phyloP scores from a whole-genome alignment of 2,888 invertebrate species.

The Ariolimax columbianus region DNA sequence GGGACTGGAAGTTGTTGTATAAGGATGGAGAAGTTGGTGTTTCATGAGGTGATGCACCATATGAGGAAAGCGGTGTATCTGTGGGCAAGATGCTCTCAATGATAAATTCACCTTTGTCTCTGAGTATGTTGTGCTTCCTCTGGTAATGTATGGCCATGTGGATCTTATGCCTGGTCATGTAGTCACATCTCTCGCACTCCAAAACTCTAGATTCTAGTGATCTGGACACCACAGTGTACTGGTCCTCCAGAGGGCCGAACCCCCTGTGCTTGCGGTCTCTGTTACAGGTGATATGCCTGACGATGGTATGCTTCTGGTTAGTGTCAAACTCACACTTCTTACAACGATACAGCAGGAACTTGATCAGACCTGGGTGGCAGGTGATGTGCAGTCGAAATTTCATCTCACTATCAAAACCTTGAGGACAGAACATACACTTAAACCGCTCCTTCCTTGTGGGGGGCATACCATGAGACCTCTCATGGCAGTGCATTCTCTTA shows the following conservation, averaged over 20 bases:
- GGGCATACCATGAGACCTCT: constrained; percentile 57
- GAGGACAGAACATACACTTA: constrained; percentile 60
- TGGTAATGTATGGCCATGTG: constrained; percentile 58
- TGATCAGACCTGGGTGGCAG: constrained; percentile 60
- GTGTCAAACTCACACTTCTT: constrained; percentile 59
- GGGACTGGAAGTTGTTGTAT: constrained; percentile 4
- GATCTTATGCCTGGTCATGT: constrained; percentile 58
- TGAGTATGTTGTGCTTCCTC: constrained; percentile 54
- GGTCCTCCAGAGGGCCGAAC: constrained; percentile 50
- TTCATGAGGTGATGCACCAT: background rate
- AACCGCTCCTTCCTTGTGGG: constrained; percentile 57
- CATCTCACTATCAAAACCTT: constrained; percentile 56
- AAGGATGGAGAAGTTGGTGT: constrained; percentile 15
- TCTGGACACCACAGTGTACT: constrained; percentile 54
- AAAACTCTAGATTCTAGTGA: constrained; percentile 56
- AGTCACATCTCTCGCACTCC: constrained; percentile 57
- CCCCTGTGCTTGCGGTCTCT: constrained; percentile 54
- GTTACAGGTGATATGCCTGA: constrained; percentile 55
- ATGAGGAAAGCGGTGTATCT: constrained; percentile 34
- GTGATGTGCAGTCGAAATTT: constrained; percentile 57
- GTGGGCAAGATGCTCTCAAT: constrained; percentile 42
- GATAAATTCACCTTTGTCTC: constrained; percentile 50
- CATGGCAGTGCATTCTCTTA: constrained; percentile 55
- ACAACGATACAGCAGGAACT: constrained; percentile 56
- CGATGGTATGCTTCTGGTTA: constrained; percentile 56